Conservation (phyloP, 1,140 invertebrate genomes). For the Zophobas morio region DNA sequence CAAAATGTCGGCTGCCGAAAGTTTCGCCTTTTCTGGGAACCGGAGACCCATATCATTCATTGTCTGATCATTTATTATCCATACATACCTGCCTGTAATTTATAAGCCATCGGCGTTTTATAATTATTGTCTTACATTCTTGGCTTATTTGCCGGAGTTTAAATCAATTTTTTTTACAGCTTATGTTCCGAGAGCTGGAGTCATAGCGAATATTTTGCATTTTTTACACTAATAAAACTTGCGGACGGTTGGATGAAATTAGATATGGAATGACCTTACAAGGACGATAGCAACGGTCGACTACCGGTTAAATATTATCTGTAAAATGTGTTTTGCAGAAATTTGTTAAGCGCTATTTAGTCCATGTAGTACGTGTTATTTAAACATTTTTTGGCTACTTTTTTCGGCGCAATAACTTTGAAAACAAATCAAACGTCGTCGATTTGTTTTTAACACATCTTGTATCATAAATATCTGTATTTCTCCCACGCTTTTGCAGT, state of each 20-base stretch:
- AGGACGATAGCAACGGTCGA: slow-evolving; percentile 12
- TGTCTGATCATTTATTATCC: slow-evolving; percentile 30
- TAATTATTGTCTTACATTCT: slow-evolving; percentile 28
- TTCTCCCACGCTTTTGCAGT: no score
- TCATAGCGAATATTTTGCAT: slow-evolving; percentile 16
- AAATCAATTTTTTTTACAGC: slow-evolving; percentile 21
- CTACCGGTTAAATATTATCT: slow-evolving; percentile 7
- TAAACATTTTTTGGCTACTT: no score
- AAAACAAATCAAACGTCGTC: no score
- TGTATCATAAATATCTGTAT: no score
- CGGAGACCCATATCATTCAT: slow-evolving; percentile 25
- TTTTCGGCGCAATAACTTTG: no score
- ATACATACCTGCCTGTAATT: slow-evolving; percentile 9
- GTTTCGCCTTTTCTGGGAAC: slow-evolving; percentile 10
- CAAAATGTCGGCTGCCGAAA: neutral
- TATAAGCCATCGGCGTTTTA: slow-evolving; percentile 33
- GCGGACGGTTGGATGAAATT: slow-evolving; percentile 19
- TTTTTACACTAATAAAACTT: slow-evolving; percentile 36
- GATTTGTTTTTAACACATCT: no score
- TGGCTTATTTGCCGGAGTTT: slow-evolving; percentile 2
- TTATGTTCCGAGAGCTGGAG: neutral
- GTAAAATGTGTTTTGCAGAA: neutral
- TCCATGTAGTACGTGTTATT: no score
- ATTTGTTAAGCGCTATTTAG: no score
- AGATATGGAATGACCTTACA: slow-evolving; percentile 40